Base-by-base conservation (phyloP, 2,797 vertebrate genomes). In the Lepilemur septentrionalis region DNA sequence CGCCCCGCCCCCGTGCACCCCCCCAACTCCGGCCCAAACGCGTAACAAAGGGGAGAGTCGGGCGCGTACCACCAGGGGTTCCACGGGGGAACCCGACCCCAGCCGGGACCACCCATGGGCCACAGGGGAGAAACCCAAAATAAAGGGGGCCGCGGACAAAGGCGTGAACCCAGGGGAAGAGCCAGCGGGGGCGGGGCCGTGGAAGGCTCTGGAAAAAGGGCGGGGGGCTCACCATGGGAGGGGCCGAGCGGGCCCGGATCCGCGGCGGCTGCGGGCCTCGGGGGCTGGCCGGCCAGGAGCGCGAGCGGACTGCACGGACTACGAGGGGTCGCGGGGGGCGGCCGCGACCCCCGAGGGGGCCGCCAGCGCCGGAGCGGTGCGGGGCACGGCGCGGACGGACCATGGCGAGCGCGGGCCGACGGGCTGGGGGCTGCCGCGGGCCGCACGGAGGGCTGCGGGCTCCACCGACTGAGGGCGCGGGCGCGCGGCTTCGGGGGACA, bases 191-290 rank as follows among this genome's bases (percentile, higher is more conserved):
- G 65, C 78, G 92, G 94, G 59, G 90, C 95, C 70, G 86, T 70
- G 89, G 97, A 96, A 97, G 48, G 43, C 92, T 96, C 86, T 94
- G 90, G 96, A 93, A 95, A 43, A 63, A 67, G 84, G 86, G 92
- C 87, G 94, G 95, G 97, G 95, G 92, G 93, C 97, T 97, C 87
- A 98, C 97, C 97, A 97, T 97, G 81, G 97, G 97, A 81, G 97
- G 97, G 79, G 97, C 97, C 75, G 97, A 98, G 46, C 97, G 97
- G 72, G 97, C 96, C 81, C 97, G 96, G 95, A 98, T 97, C 91
- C 97, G 93, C 84, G 96, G 97, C 48, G 96, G 96, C 95, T 97
- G 96, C 61, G 88, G 97, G 67, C 97, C 96, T 11, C 93, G 95
- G 55, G 96, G 96, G 6, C 92, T 65, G 30, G 97, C 80, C 0